phyloP scores from a whole-genome alignment of 2,888 invertebrate species.

The Ennomos erosarius region DNA sequence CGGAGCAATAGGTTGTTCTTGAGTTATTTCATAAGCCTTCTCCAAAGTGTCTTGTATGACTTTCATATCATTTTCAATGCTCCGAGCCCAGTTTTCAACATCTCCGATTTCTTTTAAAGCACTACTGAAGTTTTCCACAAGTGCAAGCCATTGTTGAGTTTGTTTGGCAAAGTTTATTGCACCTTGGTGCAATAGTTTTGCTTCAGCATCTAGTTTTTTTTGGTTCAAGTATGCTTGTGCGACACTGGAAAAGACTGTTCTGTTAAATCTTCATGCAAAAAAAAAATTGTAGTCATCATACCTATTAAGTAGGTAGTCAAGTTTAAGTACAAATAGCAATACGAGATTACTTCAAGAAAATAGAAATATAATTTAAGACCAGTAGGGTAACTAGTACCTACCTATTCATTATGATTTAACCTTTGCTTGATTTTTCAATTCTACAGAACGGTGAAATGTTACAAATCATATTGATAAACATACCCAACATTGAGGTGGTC shows the following conservation, averaged over 20 bases:
- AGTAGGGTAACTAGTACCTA: too few relatives aligned
- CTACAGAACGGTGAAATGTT: too few relatives aligned
- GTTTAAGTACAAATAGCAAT: too few relatives aligned
- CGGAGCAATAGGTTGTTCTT: constrained; percentile 57
- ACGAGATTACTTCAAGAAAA: too few relatives aligned
- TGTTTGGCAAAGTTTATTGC: constrained; percentile 98
- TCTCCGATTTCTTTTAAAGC: constrained; percentile 98
- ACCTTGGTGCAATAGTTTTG: constrained; percentile 96
- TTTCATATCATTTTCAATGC: constrained; percentile 98
- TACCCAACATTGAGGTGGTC: constrained; percentile 99
- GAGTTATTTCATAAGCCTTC: constrained; percentile 93
- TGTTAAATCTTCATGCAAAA: too few relatives aligned
- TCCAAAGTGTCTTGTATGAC: constrained; percentile 96
- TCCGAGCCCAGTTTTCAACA: constrained; percentile 99
- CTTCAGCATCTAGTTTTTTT: constrained; percentile 98
- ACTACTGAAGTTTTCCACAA: constrained; percentile 95
- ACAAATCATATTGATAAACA: constrained; percentile 44
- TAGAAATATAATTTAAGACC: too few relatives aligned
- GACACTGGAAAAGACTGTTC: constrained; percentile 87
- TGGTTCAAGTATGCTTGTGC: constrained; percentile 99
- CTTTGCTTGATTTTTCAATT: too few relatives aligned
- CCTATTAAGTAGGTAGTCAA: too few relatives aligned
- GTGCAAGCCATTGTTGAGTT: constrained; percentile 97
- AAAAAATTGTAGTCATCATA: too few relatives aligned
- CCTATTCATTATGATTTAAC: too few relatives aligned